Evolutionary conservation across 2,888 invertebrate genomes (phyloP).

Genomic region (Gastrophysa polygoni): DNA sequence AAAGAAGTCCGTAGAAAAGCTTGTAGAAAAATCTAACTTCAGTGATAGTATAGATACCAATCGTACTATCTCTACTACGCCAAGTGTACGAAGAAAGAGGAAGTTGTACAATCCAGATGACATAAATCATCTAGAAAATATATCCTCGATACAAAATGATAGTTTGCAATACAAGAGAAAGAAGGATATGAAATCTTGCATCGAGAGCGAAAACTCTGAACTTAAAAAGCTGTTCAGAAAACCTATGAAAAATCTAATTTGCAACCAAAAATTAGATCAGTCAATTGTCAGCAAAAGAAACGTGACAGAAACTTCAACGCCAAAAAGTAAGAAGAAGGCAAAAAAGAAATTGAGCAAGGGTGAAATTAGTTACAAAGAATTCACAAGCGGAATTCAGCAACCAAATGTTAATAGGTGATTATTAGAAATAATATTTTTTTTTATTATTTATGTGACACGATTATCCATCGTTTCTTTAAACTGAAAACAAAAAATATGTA

Average conservation of each 20-base stretch:
- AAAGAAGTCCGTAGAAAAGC: neutral
- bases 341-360: neutral
- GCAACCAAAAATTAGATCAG: neutral
- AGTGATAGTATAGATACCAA: slow-evolving; percentile 2
- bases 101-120: slow-evolving; percentile 21
- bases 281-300: neutral
- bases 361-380: neutral
- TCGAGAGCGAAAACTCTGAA: neutral
- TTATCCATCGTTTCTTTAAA: no score
- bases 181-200: neutral
- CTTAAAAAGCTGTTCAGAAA: neutral
- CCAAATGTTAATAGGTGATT: neutral
- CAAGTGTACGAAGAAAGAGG: slow-evolving; percentile 4
- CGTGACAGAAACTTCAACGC: neutral
- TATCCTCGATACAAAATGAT: neutral
- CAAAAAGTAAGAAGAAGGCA: neutral
- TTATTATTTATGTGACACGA: no score
- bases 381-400: neutral
- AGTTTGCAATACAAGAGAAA: neutral
- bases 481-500: no score
- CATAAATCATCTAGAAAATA: slow-evolving; percentile 7
- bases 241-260: neutral
- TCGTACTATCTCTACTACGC: slow-evolving; percentile 10
- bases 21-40: neutral
- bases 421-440: neutral